A percentile compares a stretch with the other conserved stretches of the same genome.
phyloP scores from a whole-genome alignment of 2,797 vertebrate genomes.

The Spea hammondii region DNA sequence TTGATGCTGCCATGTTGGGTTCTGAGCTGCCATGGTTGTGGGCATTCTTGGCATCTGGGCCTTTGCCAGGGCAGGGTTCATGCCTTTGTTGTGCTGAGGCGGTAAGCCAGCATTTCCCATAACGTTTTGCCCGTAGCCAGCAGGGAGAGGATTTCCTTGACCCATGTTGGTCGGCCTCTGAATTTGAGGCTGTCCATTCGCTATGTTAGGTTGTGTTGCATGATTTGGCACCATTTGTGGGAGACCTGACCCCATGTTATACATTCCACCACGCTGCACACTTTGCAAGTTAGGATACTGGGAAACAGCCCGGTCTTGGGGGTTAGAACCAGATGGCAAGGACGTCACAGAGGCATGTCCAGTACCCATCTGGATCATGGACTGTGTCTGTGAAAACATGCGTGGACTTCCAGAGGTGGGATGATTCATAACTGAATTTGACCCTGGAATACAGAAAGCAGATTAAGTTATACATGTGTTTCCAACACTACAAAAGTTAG shows the following conservation, averaged over 20 bases:
- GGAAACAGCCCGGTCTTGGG: conserved; percentile 78
- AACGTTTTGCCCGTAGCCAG: conserved; percentile 80
- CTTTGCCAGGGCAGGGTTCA: conserved; percentile 80
- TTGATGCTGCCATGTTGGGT: conserved; percentile 82
- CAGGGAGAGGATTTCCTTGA: conserved; percentile 66
- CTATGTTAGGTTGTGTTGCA: conserved; percentile 60
- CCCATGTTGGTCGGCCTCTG: conserved; percentile 74
- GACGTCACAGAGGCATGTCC: conserved; percentile 73
- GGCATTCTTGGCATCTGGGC: conserved; percentile 80
- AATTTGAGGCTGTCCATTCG: conserved; percentile 67
- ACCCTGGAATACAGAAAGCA: conserved; percentile 67
- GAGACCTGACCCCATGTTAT: conserved; percentile 71
- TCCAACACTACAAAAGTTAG: too few relatives aligned
- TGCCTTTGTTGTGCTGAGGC: conserved; percentile 81
- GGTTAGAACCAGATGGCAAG: conserved; percentile 69
- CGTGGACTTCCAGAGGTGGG: conserved; percentile 78
- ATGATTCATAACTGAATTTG: conserved; percentile 79
- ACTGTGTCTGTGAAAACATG: conserved; percentile 85
- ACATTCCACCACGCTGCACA: conserved; percentile 79
- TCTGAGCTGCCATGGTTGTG: conserved; percentile 73
- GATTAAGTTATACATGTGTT: background rate
- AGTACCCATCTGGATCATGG: conserved; percentile 82
- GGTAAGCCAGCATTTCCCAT: conserved; percentile 71
- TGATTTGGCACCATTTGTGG: conserved; percentile 75
- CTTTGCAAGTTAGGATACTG: conserved; percentile 77